Conservation (phyloP, 2,113 vertebrate genomes). For the Tylochromis polylepis region DNA sequence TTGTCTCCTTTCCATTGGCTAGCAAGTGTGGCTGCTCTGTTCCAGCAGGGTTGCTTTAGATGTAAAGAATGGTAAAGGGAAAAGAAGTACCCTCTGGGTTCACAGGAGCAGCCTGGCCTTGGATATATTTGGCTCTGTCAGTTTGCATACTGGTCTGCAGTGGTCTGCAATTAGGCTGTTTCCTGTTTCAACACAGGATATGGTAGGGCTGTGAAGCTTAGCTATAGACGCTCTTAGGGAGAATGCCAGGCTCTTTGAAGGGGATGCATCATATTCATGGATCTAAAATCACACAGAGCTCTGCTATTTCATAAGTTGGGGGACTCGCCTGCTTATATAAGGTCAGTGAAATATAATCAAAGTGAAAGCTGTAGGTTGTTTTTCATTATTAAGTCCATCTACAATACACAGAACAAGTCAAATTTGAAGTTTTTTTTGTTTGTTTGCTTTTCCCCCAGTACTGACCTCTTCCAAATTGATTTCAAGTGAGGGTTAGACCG, state of each 20-base stretch:
- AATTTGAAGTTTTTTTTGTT: not conserved
- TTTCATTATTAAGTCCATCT: not conserved
- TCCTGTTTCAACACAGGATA: slow-evolving; percentile 59
- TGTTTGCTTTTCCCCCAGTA: not conserved
- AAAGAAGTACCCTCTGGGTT: slow-evolving; percentile 10
- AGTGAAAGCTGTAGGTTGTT: not conserved
- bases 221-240: slow-evolving; percentile 22
- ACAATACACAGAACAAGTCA: not conserved
- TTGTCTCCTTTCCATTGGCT: slow-evolving; percentile 6
- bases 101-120: slow-evolving; percentile 27
- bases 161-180: slow-evolving; percentile 61
- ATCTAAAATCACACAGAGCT: slow-evolving; percentile 9
- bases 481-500: not conserved
- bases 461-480: not conserved
- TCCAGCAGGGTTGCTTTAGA: not conserved
- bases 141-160: slow-evolving; percentile 57
- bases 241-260: not conserved
- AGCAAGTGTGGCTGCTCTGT: not conserved
- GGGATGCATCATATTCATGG: not conserved
- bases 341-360: not conserved
- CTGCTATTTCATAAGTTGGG: not conserved
- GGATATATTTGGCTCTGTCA: slow-evolving; percentile 55
- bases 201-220: slow-evolving; percentile 9
- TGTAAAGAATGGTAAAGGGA: not conserved
- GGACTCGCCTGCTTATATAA: not conserved